These are phyloP conservation scores for Trinorchestia longiramus DNA, from an alignment of 1,140 invertebrate genomes.

Conservation along the genomic window DNA sequence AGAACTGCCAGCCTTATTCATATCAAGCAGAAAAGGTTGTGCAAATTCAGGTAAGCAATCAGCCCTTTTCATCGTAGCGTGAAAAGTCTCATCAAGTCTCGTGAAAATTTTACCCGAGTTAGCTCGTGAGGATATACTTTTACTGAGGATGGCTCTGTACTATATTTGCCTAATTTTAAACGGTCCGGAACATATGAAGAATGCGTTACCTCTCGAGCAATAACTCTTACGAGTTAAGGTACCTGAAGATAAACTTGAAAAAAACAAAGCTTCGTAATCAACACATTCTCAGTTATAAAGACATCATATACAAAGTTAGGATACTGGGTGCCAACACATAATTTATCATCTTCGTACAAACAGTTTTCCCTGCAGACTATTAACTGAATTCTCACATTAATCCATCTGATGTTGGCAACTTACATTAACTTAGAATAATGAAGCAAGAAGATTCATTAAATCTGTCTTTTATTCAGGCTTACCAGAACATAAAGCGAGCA, in stretches of 20 bases:
- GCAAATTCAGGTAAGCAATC: background rate
- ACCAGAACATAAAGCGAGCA: too few species aligned
- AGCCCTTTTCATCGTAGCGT: background rate
- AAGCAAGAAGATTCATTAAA: too few species aligned
- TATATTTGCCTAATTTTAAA: background rate
- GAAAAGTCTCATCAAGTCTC: background rate
- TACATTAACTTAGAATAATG: too few species aligned
- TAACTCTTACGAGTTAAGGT: background rate
- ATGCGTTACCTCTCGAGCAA: background rate
- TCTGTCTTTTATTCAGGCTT: too few species aligned
- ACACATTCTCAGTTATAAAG: too few species aligned
- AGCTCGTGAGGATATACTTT: background rate
- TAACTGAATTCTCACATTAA: too few species aligned
- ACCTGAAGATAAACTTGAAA: background rate
- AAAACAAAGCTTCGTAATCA: background rate
- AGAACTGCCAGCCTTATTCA: background rate
- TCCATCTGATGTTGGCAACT: too few species aligned
- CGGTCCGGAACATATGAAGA: background rate
- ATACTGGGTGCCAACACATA: too few species aligned
- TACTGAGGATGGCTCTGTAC: background rate
- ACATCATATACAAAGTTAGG: too few species aligned
- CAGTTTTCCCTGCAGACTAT: too few species aligned
- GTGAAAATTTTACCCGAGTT: background rate
- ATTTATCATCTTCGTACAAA: too few species aligned
- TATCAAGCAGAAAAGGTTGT: background rate